Base-by-base conservation (phyloP, 2,888 invertebrate species). In the Salticus scenicus region DNA sequence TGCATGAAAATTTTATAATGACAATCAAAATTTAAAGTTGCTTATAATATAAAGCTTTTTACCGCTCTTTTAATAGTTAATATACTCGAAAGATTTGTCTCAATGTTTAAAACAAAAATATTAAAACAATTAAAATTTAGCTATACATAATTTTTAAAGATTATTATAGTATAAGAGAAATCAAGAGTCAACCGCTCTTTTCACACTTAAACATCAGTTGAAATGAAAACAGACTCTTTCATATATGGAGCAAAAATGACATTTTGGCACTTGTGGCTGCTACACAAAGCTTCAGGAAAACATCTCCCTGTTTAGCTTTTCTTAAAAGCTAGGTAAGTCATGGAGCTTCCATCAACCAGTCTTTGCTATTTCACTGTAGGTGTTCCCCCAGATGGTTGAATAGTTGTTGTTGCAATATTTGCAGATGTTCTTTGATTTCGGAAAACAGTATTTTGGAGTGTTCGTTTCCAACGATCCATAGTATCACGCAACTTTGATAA, bases 381-480 rank as follows among this genome's bases (percentile, higher is more conserved):
- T 24, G 70, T 37, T 27, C 75, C 69, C 12, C 73, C 70, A 10
- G 77, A 41, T 70, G 71, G 66, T 30, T 85, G 85, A 30, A 75
- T 28, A 30, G 80, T 86, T 24, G 75, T 70, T 5, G 86, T 79
- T 2, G 86, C 64, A 37, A 71, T 80, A 42, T 73, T 80, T 24
- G 86, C 51, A 12, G 75, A 42, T 1, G 80, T 77, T 57, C 87
- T 75, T 31, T 88, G 88, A 51, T 87, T 88, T 31, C 88, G 82
- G 89, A 91, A 91, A 67, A 91, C 90, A 12, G 91, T 92, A 88
- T 91, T 91, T 88, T 92, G 91, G 33, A 92, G 89, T 2, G 92
- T 92, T 70, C 91, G 89, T 84, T 92, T 92, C 91, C 92, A 93
- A 77, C 91, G 91, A 87, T 92, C 92, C 89, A 92, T 92, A 1